Evolutionary conservation across 2,797 vertebrate genomes (phyloP).

Genomic region (Lacerta agilis): DNA sequence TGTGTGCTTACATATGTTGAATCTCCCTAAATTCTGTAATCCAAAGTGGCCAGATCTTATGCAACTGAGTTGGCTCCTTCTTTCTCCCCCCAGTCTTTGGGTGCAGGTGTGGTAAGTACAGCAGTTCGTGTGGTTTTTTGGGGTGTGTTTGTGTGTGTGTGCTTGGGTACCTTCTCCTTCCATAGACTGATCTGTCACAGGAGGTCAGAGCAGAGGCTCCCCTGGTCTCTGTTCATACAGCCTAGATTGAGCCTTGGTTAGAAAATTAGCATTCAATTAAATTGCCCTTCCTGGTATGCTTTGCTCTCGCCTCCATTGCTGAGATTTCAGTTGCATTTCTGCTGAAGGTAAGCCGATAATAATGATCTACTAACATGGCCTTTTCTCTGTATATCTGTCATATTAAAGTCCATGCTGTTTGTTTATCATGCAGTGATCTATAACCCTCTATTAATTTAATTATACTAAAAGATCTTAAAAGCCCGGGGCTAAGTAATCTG

Average conservation of each 20-base stretch:
- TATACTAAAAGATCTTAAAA: slow-evolving; percentile 97
- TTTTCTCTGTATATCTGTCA: slow-evolving; percentile 91
- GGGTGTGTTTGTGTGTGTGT: too few species aligned
- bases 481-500: slow-evolving; percentile 95
- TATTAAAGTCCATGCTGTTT: slow-evolving; percentile 91
- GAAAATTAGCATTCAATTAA: background rate
- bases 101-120: background rate
- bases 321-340: slow-evolving; percentile 74
- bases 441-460: slow-evolving; percentile 98
- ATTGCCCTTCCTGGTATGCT: background rate
- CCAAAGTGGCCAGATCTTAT: background rate
- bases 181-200: background rate
- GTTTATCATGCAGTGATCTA: slow-evolving; percentile 96
- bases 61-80: background rate
- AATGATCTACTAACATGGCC: slow-evolving; percentile 90
- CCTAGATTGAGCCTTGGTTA: background rate
- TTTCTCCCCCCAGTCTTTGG: background rate
- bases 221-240: background rate
- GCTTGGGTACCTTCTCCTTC: background rate
- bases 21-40: too few species aligned
- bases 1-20: too few species aligned
- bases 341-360: slow-evolving; percentile 87
- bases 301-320: slow-evolving; percentile 32
- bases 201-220: background rate
- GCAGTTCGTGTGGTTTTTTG: too few species aligned